Evolutionary conservation across 2,797 vertebrate genomes (phyloP).

Genomic region (Phrynocephalus forsythii): DNA sequence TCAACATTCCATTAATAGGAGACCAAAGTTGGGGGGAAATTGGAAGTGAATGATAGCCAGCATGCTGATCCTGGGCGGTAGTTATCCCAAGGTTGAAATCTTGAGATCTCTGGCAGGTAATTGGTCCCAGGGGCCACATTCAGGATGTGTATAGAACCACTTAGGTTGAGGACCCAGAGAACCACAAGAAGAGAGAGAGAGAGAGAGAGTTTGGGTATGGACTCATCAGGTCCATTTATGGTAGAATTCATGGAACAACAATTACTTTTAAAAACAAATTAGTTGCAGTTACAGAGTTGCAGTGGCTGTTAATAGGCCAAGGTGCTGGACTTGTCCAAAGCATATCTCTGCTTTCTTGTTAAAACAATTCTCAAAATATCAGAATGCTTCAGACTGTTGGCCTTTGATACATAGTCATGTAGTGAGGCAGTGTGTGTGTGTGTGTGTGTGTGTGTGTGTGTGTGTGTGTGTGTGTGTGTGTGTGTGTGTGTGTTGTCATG

Average conservation of each 20-base stretch:
- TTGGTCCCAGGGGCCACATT: too few relatives aligned
- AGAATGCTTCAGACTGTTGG: neutral
- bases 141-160: too few relatives aligned
- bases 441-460: too few relatives aligned
- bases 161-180: too few relatives aligned
- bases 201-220: neutral
- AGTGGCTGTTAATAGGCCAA: neutral
- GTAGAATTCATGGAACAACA: neutral
- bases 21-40: neutral
- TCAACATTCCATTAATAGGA: neutral
- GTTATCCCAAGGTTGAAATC: neutral
- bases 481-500: too few relatives aligned
- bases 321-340: neutral
- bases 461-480: too few relatives aligned
- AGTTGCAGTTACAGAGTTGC: too few relatives aligned
- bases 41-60: too few relatives aligned
- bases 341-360: neutral
- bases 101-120: neutral
- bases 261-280: too few relatives aligned
- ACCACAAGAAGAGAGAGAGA: neutral
- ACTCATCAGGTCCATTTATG: neutral
- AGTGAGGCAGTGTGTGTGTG: too few relatives aligned
- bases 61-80: too few relatives aligned
- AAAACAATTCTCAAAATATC: neutral
- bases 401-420: neutral